Evolutionary conservation across 1,140 invertebrate species (phyloP).

Genomic region (Drosophila ironensis): DNA sequence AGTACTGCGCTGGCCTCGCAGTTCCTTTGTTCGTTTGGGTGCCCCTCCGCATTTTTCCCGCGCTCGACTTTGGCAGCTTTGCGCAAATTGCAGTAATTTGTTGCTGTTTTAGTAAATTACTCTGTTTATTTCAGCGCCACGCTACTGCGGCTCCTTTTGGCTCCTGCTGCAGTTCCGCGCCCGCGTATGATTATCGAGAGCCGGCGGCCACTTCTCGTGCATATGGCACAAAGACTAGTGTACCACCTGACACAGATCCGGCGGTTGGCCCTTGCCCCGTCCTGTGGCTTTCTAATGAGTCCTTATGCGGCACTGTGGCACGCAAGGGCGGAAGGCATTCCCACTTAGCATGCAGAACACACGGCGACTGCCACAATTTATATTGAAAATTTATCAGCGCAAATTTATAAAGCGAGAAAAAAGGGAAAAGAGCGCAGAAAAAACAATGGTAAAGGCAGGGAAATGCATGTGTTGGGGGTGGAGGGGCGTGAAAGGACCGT

Average conservation of each 20-base stretch:
- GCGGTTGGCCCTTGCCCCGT: neutral
- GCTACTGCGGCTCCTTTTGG: conserved; percentile 1
- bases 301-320: conserved; percentile 27
- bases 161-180: conserved; percentile 29
- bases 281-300: conserved; percentile 30
- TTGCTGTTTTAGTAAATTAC: conserved; percentile 80
- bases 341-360: conserved; percentile 55
- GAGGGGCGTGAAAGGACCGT: neutral
- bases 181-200: conserved; percentile 72
- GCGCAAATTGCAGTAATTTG: conserved; percentile 78
- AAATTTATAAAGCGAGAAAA: conserved; percentile 58
- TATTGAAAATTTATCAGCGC: conserved; percentile 77
- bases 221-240: no score
- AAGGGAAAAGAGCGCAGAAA: no score
- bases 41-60: no score
- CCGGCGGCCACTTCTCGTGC: conserved; percentile 52
- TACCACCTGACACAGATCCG: conserved; percentile 45
- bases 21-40: conserved; percentile 3
- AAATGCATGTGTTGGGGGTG: conserved; percentile 2
- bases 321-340: conserved; percentile 36
- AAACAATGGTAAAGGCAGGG: no score
- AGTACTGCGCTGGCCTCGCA: conserved; percentile 1
- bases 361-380: conserved; percentile 48
- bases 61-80: conserved; percentile 65
- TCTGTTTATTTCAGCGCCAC: conserved; percentile 60